A percentile compares a stretch with the other conserved stretches of the same genome.
Evolutionary conservation across 2,797 vertebrate species (phyloP).

Genomic region (Basileuterus tristriatus): DNA sequence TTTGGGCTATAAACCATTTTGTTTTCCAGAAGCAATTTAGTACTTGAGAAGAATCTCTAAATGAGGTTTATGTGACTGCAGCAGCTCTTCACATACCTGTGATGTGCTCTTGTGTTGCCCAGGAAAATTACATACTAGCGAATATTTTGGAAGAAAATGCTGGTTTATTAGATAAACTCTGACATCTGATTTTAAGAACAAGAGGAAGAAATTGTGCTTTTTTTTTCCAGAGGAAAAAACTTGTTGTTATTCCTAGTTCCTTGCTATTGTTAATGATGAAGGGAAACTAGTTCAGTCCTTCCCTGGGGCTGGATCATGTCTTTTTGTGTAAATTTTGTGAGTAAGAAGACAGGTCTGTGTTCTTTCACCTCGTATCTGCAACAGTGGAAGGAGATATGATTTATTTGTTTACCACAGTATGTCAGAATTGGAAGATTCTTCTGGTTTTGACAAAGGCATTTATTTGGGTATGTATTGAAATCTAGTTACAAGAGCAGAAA

Average conservation of each 20-base stretch:
- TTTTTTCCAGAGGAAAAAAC: not conserved
- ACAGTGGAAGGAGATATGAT: not conserved
- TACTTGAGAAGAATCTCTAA: not conserved
- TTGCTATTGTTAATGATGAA: not conserved
- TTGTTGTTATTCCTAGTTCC: not conserved
- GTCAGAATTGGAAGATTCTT: not conserved
- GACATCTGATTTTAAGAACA: not conserved
- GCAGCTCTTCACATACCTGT: not conserved
- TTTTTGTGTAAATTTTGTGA: not conserved
- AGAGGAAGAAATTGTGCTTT: not conserved
- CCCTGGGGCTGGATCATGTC: not conserved
- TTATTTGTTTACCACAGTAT: conserved; percentile 10
- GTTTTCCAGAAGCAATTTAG: not conserved
- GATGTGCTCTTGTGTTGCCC: not conserved
- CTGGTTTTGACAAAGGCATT: not conserved
- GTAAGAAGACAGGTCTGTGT: not conserved
- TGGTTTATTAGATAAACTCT: not conserved
- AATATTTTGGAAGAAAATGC: not conserved
- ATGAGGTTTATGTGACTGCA: not conserved
- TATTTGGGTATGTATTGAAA: not conserved
- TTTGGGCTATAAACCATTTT: not conserved
- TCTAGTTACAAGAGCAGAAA: not conserved
- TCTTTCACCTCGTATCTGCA: not conserved
- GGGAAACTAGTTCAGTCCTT: not conserved
- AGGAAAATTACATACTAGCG: not conserved